These are phyloP conservation scores for Cephalopholis sonnerati DNA, from an alignment of 2,113 vertebrate species.

Conservation along the genomic window DNA sequence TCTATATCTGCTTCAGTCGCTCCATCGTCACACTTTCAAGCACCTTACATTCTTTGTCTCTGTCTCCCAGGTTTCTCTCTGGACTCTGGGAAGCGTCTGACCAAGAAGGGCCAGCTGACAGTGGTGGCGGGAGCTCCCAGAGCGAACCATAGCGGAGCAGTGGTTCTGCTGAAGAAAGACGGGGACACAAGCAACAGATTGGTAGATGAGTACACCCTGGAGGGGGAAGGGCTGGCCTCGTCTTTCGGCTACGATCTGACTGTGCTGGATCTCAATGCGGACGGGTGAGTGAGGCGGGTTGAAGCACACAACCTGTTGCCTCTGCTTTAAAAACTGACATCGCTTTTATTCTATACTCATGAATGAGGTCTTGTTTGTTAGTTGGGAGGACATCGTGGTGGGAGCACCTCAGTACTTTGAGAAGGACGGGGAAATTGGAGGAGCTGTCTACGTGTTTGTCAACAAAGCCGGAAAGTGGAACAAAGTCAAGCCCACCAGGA, in stretches of 20 bases:
- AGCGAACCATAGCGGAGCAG: slow-evolving; percentile 94
- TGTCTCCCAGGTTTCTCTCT: slow-evolving; percentile 91
- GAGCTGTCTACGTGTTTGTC: slow-evolving; percentile 93
- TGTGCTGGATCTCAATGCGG: slow-evolving; percentile 93
- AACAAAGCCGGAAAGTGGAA: slow-evolving; percentile 91
- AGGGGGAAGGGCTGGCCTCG: slow-evolving; percentile 94
- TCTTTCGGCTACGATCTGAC: slow-evolving; percentile 97
- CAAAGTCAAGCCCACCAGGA: slow-evolving; percentile 83
- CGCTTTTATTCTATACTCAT: background rate
- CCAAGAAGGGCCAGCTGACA: slow-evolving; percentile 88
- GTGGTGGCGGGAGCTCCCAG: slow-evolving; percentile 97
- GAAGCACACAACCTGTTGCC: background rate
- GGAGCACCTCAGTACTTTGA: slow-evolving; percentile 97
- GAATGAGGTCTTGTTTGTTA: slow-evolving; percentile 54
- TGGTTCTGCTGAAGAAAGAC: slow-evolving; percentile 90
- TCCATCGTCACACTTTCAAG: background rate
- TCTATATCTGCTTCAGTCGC: background rate
- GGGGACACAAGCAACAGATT: slow-evolving; percentile 55
- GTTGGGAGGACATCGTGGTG: slow-evolving; percentile 97
- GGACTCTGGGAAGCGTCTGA: slow-evolving; percentile 90
- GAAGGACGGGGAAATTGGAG: slow-evolving; percentile 90
- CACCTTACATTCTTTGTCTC: background rate
- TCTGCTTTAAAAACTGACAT: background rate
- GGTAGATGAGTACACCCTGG: slow-evolving; percentile 86
- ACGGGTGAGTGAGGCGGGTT: slow-evolving; percentile 85